Evolutionary conservation across 2,797 vertebrate genomes (phyloP), one percentile per base, ranked within the genome.

Genomic region (Antrozous pallidus): DNA sequence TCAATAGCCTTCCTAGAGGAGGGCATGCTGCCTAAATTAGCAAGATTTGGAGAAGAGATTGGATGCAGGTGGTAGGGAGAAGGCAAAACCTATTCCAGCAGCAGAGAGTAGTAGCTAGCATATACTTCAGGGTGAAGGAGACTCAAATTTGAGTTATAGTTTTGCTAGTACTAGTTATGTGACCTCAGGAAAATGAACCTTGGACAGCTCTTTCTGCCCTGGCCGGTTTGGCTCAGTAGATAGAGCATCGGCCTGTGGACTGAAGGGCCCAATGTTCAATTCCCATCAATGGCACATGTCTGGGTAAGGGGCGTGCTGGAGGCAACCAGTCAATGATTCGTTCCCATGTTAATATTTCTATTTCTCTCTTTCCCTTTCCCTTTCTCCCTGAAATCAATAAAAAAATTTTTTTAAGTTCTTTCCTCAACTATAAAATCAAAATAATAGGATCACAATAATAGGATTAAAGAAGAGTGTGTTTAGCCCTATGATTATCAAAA

Each of bases 151-250:
- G 84, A 79, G 38, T 91, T 89, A 45, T 63, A 67, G 38, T 65
- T 90, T 87, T 92, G 47, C 81, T 75, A 42, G 61, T 93, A 45
- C 26, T 79, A 71, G 65, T 87, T 81, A 56, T 91, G 36, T 91
- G 51, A 90, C 71, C 38, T 90, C 11, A 51, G 47, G 33, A 78
- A 82, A 93, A 93, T 42, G 65, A 71, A 84, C 20, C 47, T 69
- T 73, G 61, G 78, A 33, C 75, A 78, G 40, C 26, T 51, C 38
- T 95, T 71, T 94, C 67, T 0, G 5, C 58, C 28, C 28, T 14
- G 58, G 58, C 58, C 6, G 28, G 58, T 31, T 61, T 61, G 5
- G 26, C 56, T 58, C 56, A 58, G 56, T 28, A 11, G 56, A 58
- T 13, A 58, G 26, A 58, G 56, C 26, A 58, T 58, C 56, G 4